phyloP scores from a whole-genome alignment of 2,888 invertebrate species.

The Muschampia plurimacula region DNA sequence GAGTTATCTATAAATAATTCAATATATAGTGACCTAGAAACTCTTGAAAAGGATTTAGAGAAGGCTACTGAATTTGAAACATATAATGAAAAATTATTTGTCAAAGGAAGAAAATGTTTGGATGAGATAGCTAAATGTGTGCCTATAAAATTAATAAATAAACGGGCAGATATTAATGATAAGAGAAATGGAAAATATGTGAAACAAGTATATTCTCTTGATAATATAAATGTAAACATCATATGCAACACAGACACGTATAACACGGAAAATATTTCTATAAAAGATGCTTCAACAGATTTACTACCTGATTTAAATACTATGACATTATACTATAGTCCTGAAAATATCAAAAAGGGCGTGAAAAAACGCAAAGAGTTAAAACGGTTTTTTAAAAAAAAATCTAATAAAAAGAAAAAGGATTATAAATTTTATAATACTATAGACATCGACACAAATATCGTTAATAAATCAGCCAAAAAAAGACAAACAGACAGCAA shows the following conservation, averaged over 20 bases:
- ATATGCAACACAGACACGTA: constrained; percentile 58
- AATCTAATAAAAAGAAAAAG: constrained; percentile 45
- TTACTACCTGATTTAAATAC: constrained; percentile 22
- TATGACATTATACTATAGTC: constrained; percentile 39
- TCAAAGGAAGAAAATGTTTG: constrained; percentile 49
- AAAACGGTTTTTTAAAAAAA: constrained; percentile 49
- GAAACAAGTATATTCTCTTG: constrained; percentile 62
- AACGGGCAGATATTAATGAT: constrained; percentile 39
- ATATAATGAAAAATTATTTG: constrained; percentile 49
- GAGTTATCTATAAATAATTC: constrained; percentile 24
- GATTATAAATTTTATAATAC: constrained; percentile 43
- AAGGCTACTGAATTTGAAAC: constrained; percentile 47
- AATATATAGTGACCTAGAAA: constrained; percentile 40
- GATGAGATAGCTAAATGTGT: constrained; percentile 51
- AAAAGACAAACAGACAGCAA: constrained; percentile 46
- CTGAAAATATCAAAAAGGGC: constrained; percentile 37
- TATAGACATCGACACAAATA: constrained; percentile 41
- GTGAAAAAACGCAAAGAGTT: constrained; percentile 47
- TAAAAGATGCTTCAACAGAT: constrained; percentile 13
- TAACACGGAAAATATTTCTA: constrained; percentile 16
- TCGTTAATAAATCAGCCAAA: constrained; percentile 42
- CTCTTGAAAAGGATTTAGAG: constrained; percentile 53
- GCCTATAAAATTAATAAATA: constrained; percentile 38
- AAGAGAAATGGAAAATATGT: constrained; percentile 30
- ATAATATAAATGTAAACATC: constrained; percentile 69